These are phyloP conservation scores for Mactra quadrangularis DNA, from an alignment of 1,140 invertebrate species.

Conservation along the genomic window DNA sequence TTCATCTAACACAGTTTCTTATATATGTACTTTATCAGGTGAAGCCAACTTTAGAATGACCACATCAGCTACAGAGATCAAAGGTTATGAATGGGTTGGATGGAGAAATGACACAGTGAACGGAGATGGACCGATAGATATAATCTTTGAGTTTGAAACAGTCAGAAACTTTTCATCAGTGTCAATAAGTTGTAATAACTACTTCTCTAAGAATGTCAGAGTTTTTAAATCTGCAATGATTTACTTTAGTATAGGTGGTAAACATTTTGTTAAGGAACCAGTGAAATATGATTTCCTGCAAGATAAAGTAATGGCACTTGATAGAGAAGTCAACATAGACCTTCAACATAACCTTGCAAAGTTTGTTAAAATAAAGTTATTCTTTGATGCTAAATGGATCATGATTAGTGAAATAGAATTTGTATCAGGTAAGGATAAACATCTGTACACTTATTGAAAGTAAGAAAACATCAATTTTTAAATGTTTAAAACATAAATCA, in stretches of 20 bases:
- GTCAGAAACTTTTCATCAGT: slow-evolving; percentile 94
- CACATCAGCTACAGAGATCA: slow-evolving; percentile 87
- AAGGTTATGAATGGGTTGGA: slow-evolving; percentile 94
- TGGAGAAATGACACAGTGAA: slow-evolving; percentile 93
- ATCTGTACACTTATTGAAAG: slow-evolving; percentile 81
- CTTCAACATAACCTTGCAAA: slow-evolving; percentile 92
- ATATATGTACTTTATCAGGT: slow-evolving; percentile 87
- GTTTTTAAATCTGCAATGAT: slow-evolving; percentile 87
- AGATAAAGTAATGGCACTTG: slow-evolving; percentile 92
- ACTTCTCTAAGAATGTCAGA: slow-evolving; percentile 88
- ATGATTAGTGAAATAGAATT: slow-evolving; percentile 92
- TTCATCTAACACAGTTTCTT: too few species aligned
- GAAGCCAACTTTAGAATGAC: slow-evolving; percentile 92
- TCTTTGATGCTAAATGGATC: slow-evolving; percentile 94
- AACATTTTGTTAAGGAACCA: slow-evolving; percentile 90
- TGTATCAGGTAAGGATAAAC: slow-evolving; percentile 79
- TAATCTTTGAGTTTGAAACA: slow-evolving; percentile 93
- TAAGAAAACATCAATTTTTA: too few species aligned
- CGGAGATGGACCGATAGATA: slow-evolving; percentile 72
- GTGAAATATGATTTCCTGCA: slow-evolving; percentile 89
- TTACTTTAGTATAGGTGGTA: slow-evolving; percentile 91
- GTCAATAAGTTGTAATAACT: slow-evolving; percentile 91
- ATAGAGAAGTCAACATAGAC: slow-evolving; percentile 92
- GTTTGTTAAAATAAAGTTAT: slow-evolving; percentile 91
- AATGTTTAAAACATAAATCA: too few species aligned